phyloP scores from a whole-genome alignment of 2,888 invertebrate species.

The Pandemis corylana region DNA sequence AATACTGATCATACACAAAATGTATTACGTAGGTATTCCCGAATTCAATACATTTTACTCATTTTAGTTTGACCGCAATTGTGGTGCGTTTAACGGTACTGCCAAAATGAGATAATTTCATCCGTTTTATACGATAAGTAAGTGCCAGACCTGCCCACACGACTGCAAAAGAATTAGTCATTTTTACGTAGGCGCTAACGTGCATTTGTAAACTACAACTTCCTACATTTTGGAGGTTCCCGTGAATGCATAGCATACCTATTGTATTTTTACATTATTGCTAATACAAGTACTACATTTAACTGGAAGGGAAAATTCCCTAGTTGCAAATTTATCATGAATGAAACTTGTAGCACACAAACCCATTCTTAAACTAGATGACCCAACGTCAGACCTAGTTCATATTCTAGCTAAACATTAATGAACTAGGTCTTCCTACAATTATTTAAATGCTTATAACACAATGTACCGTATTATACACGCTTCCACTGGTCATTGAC shows the following conservation, averaged over 20 bases:
- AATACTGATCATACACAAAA: too few relatives aligned
- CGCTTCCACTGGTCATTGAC: slow-evolving; percentile 66
- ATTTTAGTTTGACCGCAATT: slow-evolving; percentile 2
- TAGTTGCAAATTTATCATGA: neutral
- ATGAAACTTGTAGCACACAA: slow-evolving; percentile 8
- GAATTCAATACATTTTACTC: too few relatives aligned
- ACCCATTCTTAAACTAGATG: slow-evolving; percentile 13
- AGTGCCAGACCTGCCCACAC: slow-evolving; percentile 6
- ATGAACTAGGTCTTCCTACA: slow-evolving; percentile 48
- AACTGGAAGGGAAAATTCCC: neutral
- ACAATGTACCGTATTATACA: slow-evolving; percentile 31
- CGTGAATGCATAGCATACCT: neutral
- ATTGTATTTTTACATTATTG: neutral
- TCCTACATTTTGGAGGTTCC: neutral
- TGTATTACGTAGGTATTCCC: too few relatives aligned
- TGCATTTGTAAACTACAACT: neutral
- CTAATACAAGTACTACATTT: neutral
- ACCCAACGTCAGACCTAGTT: slow-evolving; percentile 38
- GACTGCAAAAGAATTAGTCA: slow-evolving; percentile 5
- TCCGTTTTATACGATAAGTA: slow-evolving; percentile 15
- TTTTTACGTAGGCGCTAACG: slow-evolving; percentile 6
- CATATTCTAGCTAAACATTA: slow-evolving; percentile 45
- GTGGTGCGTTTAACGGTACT: slow-evolving; percentile 20
- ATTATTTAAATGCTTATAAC: slow-evolving; percentile 24
- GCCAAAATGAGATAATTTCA: slow-evolving; percentile 16